Base-by-base conservation (phyloP, 92 coral and sea anemone genomes). In the Porites cylindrica region DNA sequence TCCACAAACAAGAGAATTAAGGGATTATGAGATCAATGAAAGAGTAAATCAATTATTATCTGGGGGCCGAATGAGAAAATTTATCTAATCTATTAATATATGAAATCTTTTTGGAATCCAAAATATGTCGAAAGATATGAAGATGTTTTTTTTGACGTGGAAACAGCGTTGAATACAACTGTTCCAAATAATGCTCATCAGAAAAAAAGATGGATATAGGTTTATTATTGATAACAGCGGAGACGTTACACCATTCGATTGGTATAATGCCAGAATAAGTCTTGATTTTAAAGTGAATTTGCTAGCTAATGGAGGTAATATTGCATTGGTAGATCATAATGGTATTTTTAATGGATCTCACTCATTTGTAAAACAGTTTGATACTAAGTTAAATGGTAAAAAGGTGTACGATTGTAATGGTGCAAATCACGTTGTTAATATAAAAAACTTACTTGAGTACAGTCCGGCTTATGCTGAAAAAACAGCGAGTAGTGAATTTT, bases 91-190 rank as follows among this genome's bases (percentile, higher is more conserved):
- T 53, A 53, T 7, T 1, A 53, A 53, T 2, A 1, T 53, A 53
- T 7, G 8, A 11, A 53, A 11, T 26, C 29, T 53, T 53, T 53
- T 53, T 0, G 58, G 12, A 56, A 75, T 64, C 88, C 88, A 4
- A 72, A 84, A 63, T 84, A 32, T 67, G 50, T 68, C 29, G 87
- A 82, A 71, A 38, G 87, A 20, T 82, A 82, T 69, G 87, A 82
- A n/a, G 87, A 84, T 19, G 88, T 84, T 19, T 8, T 24, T 0
- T 75, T 83, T 12, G 88, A 72, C 20, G n/a, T 83, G 1, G 88
- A 83, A 23, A 73, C 62, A 53, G 66, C 88, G 1, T 56, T 83
- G 1, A 29, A 5, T 12, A 68, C 86, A 6, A 53, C 1, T 51
- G 65, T 70, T n/a, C 78, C 38, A 2, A 81, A 81, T 68, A 24